Conservation (phyloP, 2,888 invertebrate genomes). For the Acrobasis consociella region DNA sequence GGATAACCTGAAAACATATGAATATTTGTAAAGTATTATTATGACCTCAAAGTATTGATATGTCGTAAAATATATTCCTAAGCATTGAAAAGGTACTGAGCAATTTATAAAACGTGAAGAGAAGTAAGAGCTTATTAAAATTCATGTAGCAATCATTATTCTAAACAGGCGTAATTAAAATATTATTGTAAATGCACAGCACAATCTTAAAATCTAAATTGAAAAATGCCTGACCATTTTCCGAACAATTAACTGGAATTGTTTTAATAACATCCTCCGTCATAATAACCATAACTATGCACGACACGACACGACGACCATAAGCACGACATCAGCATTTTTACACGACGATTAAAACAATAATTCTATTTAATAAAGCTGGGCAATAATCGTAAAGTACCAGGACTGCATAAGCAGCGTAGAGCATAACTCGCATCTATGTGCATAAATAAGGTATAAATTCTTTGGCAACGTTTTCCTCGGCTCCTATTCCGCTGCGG, state of each 20-base stretch:
- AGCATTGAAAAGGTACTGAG: too few relatives aligned
- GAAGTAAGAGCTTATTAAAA: neutral
- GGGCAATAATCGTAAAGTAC: slow-evolving; percentile 53
- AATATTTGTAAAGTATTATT: too few relatives aligned
- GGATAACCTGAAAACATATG: too few relatives aligned
- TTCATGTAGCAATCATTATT: neutral
- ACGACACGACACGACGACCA: slow-evolving; percentile 16
- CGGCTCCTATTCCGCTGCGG: slow-evolving; percentile 58
- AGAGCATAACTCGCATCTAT: slow-evolving; percentile 36
- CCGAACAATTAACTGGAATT: slow-evolving; percentile 8
- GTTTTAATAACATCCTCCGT: slow-evolving; percentile 1
- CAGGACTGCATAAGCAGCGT: slow-evolving; percentile 47
- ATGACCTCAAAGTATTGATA: neutral
- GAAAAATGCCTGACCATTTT: neutral
- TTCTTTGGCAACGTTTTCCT: slow-evolving; percentile 37
- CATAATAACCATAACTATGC: slow-evolving; percentile 8
- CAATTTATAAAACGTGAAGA: too few relatives aligned
- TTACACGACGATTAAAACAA: slow-evolving; percentile 22
- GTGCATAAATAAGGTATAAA: slow-evolving; percentile 40
- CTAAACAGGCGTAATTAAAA: neutral
- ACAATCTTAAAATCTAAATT: slow-evolving; percentile 7
- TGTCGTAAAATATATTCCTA: too few relatives aligned
- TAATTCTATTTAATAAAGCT: slow-evolving; percentile 28
- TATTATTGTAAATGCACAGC: slow-evolving; percentile 1
- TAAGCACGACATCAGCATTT: slow-evolving; percentile 13